Evolutionary conservation across 2,888 invertebrate genomes (phyloP), one percentile per base, ranked within the genome.

Genomic region (Phasia obesa): DNA sequence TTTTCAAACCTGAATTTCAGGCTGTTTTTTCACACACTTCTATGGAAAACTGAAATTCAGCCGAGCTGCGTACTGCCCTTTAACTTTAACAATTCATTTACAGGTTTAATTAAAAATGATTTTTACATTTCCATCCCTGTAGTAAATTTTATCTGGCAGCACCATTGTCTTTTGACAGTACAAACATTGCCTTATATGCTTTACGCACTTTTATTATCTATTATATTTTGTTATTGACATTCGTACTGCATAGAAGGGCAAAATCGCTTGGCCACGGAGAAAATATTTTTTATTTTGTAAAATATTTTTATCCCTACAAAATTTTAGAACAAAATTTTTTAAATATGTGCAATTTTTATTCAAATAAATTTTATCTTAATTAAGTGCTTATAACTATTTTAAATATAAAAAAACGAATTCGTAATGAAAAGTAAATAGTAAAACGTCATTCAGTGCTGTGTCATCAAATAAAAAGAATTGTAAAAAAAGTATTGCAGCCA

Each of bases 391-490:
- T 51, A 53, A 25, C 51, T 25, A 38, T 42, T 67, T 49, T 57
- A 44, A 51, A 53, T 51, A 35, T 47, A 19, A 49, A 31, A 51
- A 60, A 67, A 38, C 60, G 38, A 71, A 69, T 47, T 51, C 62
- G 44, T 60, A 67, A 62, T 31, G 38, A 60, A 59, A 57, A 25
- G 19, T 51, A 75, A 44, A 21, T 77, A 44, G 35, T 71, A 65
- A 78, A 78, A 83, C 82, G 83, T 83, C 83, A 79, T 76, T 62
- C 62, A 38, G 69, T 82, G 83, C 83, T 83, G 83, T 83, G 83
- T 83, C 83, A 83, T 83, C 83, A 83, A 79, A 65, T 79, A 67
- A 83, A 78, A 65, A 49, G 49, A 64, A 73, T n/a, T n/a, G n/a
- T 27, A 65, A 70, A 75, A 60, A 71, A 73, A 67, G 21, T 73